A percentile compares a stretch with the other conserved stretches of the same genome.
phyloP scores from a whole-genome alignment of 2,113 vertebrate species.

The Dolichotis patagonum region DNA sequence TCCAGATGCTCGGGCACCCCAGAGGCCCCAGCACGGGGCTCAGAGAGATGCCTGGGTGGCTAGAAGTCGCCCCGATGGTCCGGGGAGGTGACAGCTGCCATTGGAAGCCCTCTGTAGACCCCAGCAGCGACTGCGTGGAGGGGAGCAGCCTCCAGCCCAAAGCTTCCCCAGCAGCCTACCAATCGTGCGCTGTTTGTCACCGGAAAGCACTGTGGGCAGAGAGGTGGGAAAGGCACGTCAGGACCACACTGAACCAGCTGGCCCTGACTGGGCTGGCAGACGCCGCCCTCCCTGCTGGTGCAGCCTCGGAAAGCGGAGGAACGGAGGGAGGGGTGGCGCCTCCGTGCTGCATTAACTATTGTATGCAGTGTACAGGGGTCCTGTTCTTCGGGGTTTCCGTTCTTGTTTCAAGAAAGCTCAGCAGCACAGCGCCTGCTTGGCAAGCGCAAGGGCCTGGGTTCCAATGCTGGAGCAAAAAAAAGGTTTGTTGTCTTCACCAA shows the following conservation, averaged over 20 bases:
- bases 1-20: too few relatives aligned
- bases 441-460: not conserved
- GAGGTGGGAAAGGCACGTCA: not conserved
- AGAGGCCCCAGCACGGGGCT: too few relatives aligned
- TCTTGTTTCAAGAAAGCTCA: not conserved
- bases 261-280: not conserved
- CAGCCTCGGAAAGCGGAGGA: not conserved
- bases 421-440: not conserved
- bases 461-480: slow-evolving; percentile 81
- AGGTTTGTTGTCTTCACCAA: slow-evolving; percentile 82
- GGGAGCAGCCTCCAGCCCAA: not conserved
- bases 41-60: not conserved
- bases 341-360: not conserved
- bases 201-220: not conserved
- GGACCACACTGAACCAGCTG: not conserved
- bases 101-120: not conserved
- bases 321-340: too few relatives aligned
- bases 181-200: not conserved
- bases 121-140: not conserved
- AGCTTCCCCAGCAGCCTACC: not conserved
- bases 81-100: accelerated
- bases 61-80: not conserved
- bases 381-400: not conserved
- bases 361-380: not conserved
- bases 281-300: not conserved